Conservation (phyloP, 2,113 vertebrate genomes). For the Calyptommatus sinebrachiatus region DNA sequence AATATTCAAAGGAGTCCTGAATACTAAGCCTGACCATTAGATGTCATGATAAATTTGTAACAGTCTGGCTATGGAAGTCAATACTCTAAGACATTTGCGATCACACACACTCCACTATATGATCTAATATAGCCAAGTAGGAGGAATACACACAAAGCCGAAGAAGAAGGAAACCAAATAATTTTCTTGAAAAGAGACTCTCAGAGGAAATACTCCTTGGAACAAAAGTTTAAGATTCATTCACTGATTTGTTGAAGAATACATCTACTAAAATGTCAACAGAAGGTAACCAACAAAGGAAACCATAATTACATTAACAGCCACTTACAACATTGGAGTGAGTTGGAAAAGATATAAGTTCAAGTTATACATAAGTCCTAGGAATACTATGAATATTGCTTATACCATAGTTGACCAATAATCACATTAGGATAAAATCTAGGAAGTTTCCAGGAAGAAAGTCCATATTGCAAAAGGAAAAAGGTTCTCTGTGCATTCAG, state of each 20-base stretch:
- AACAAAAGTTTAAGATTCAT: not conserved
- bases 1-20: not conserved
- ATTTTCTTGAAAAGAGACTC: not conserved
- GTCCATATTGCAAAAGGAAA: too few relatives aligned
- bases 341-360: not conserved
- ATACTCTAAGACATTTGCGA: not conserved
- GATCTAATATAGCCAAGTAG: not conserved
- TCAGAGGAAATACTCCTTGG: not conserved
- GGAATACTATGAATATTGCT: not conserved
- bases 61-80: not conserved
- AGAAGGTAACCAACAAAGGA: not conserved
- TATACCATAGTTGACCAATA: not conserved
- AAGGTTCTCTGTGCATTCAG: not conserved
- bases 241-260: not conserved
- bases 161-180: not conserved
- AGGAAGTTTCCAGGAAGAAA: not conserved
- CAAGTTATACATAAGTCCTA: not conserved
- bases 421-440: not conserved
- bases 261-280: not conserved
- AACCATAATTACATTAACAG: not conserved
- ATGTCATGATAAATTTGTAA: not conserved
- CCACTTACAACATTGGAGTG: not conserved
- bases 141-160: not conserved
- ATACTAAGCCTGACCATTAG: not conserved
- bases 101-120: not conserved